Conservation (phyloP, 2,888 invertebrate genomes). For the Folsomia manolachei region DNA sequence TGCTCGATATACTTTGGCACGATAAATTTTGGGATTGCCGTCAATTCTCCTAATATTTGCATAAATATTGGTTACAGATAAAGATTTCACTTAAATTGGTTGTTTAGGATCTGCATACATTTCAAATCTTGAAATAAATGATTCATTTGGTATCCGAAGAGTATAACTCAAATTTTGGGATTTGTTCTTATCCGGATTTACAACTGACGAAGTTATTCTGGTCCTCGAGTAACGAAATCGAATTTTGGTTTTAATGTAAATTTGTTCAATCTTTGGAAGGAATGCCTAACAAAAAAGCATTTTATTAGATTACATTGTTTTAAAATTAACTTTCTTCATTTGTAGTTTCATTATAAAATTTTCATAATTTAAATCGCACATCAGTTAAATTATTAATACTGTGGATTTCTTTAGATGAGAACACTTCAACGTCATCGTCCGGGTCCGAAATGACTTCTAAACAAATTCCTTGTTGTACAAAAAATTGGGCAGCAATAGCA, state of each 20-base stretch:
- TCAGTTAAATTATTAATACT: conserved; percentile 6
- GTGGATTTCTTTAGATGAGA: neutral
- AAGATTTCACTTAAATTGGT: neutral
- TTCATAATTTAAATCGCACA: neutral
- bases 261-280: conserved; percentile 15
- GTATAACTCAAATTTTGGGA: conserved; percentile 51
- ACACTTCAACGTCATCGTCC: neutral
- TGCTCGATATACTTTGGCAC: conserved; percentile 51
- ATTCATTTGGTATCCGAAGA: conserved; percentile 51
- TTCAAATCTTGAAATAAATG: conserved; percentile 51
- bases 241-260: conserved; percentile 52
- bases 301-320: neutral
- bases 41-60: conserved; percentile 32
- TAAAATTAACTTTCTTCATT: neutral
- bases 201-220: conserved; percentile 51
- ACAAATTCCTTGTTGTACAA: too few relatives aligned
- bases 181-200: conserved; percentile 47
- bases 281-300: neutral
- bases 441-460: too few relatives aligned
- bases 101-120: conserved; percentile 42
- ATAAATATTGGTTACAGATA: too few relatives aligned
- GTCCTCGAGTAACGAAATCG: conserved; percentile 53
- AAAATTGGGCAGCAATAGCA: neutral
- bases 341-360: neutral
- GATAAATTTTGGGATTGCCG: conserved; percentile 27